These are phyloP conservation scores for Cataglyphis livida DNA, from an alignment of 2,888 invertebrate species.

Conservation along the genomic window DNA sequence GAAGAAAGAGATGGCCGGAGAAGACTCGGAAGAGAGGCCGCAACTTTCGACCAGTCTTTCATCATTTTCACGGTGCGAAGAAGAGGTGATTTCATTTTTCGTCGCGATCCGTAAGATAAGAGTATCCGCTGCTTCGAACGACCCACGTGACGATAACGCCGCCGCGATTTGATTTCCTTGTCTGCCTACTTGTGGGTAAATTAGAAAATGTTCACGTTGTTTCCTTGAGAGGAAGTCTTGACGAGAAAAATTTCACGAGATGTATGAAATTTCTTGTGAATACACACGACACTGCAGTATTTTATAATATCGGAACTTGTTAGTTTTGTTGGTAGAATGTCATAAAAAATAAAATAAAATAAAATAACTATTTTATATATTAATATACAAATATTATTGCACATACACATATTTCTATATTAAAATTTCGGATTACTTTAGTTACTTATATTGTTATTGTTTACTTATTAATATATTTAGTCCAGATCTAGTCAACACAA, in stretches of 20 bases:
- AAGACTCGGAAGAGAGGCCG: not conserved
- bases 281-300: not conserved
- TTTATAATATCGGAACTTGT: not conserved
- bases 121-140: conserved; percentile 33
- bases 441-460: not conserved
- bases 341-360: not conserved
- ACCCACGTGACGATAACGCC: conserved; percentile 33
- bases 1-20: conserved; percentile 6
- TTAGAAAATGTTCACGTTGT: conserved; percentile 35
- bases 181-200: conserved; percentile 54
- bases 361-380: not conserved
- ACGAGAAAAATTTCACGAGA: conserved; percentile 13
- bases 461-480: not conserved
- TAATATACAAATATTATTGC: not conserved
- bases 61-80: conserved; percentile 42
- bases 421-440: not conserved
- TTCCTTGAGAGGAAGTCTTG: not conserved
- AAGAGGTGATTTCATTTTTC: conserved; percentile 55
- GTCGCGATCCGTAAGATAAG: conserved; percentile 31
- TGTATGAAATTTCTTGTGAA: not conserved
- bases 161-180: conserved; percentile 28
- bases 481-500: not conserved
- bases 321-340: not conserved
- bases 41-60: conserved; percentile 47
- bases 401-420: not conserved